phyloP scores from a whole-genome alignment of 2,797 vertebrate genomes.

The Avahi laniger region DNA sequence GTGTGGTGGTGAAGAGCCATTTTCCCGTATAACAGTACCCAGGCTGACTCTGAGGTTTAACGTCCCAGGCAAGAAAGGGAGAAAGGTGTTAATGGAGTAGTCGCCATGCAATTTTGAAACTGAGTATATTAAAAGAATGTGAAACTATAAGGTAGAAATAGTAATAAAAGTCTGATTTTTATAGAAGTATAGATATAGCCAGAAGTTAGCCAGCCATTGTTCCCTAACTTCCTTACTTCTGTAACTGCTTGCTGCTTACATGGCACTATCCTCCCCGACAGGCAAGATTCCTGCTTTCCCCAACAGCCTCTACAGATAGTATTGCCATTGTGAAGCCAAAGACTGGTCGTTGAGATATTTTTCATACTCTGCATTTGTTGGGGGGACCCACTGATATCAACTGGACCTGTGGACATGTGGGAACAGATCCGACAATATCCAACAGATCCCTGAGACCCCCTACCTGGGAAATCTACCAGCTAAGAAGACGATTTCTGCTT shows the following conservation, averaged over 20 bases:
- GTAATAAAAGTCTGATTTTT: not conserved
- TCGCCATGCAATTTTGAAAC: not conserved
- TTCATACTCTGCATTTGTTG: not conserved
- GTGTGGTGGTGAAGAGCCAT: not conserved
- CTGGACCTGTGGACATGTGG: not conserved
- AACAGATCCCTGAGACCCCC: not conserved
- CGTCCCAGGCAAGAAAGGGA: not conserved
- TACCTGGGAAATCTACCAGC: not conserved
- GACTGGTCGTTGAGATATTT: not conserved
- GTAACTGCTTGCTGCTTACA: not conserved
- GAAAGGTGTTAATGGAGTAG: not conserved
- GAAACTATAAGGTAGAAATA: not conserved
- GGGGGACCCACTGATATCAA: not conserved
- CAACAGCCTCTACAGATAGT: not conserved
- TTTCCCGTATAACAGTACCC: not conserved
- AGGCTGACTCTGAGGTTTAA: not conserved
- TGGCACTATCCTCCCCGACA: not conserved
- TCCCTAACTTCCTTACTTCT: not conserved
- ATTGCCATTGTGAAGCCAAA: not conserved
- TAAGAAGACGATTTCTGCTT: not conserved
- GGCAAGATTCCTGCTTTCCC: not conserved
- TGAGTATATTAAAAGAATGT: not conserved
- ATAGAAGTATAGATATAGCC: not conserved
- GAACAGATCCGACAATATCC: not conserved
- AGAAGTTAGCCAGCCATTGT: not conserved